Conservation (phyloP, 2,113 vertebrate species). For the Plotosus lineatus region DNA sequence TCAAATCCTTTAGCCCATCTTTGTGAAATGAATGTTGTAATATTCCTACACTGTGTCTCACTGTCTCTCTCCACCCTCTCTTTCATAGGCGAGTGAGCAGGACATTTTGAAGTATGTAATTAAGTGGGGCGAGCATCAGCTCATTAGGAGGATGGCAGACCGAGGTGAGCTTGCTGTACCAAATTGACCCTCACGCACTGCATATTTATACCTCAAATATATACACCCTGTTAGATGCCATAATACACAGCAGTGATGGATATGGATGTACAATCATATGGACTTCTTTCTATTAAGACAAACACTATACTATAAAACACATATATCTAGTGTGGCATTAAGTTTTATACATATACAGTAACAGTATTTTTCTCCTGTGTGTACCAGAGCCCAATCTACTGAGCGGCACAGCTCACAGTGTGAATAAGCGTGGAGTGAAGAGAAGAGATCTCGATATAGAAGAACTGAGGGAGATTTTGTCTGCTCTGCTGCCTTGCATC, state of each 20-base stretch:
- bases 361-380: conserved; percentile 26
- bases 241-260: neutral
- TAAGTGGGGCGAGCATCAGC: conserved; percentile 98
- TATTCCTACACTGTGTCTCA: conserved; percentile 34
- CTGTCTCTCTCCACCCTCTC: conserved; percentile 53
- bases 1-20: conserved; percentile 12
- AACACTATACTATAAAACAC: neutral
- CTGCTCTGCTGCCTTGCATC: conserved; percentile 88
- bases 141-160: conserved; percentile 99
- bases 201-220: conserved; percentile 16
- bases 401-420: conserved; percentile 96
- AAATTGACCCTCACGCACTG: conserved; percentile 19
- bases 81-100: conserved; percentile 92
- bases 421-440: conserved; percentile 96
- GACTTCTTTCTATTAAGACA: neutral
- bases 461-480: conserved; percentile 94
- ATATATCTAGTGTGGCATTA: too few species aligned
- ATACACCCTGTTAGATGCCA: neutral
- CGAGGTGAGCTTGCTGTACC: conserved; percentile 80
- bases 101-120: conserved; percentile 98
- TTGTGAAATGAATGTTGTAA: conserved; percentile 32
- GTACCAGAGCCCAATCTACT: conserved; percentile 91
- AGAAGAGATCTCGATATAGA: conserved; percentile 93
- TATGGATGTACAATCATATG: neutral
- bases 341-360: neutral